Evolutionary conservation across 2,113 vertebrate genomes (phyloP), one percentile per base, ranked within the genome.

Genomic region (Albula glossodonta): DNA sequence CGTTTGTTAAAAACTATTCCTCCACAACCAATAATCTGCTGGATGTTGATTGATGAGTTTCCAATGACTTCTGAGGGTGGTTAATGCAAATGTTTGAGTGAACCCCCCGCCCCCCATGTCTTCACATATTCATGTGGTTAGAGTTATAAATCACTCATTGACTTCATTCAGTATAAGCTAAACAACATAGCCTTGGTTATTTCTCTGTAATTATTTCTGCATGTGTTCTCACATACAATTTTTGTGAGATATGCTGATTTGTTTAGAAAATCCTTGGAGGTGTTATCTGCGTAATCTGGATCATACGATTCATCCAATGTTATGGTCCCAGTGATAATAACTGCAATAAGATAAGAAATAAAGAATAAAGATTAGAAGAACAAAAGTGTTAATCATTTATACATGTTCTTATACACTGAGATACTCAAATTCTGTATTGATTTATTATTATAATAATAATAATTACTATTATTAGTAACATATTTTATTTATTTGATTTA

Each of bases 281-380:
- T 0, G 19, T 22, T 0, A 0, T 80, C 5, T 13, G 0, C 0
- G 19, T 90, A 48, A 81, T 86, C 84, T 0, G 0, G 0, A 0
- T 0, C 0, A 86, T 70, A 83, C 0, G 0, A 0, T 0, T 0
- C 0, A 2, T 17, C 2, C n/a, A 91, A 12, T 7, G 0, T 48
- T 4, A 92, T 0, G 7, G 5, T 51, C 83, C 93, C 93, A 0
- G 0, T 63, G 0, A 92, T 3, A 0, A 1, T 11, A 13, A 93
- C 92, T 94, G 78, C 79, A 74, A 41, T 41, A 41, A 41, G 31
- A 41, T 41, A 41, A 41, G 31, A 41, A 41, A 41, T 41, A 41
- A 41, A 41, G 31, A 41, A 41, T 41, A 41, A 41, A 41, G 31
- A 41, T 41, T 41, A 41, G 31, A 41, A 41, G 31, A 41, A 41